Percentiles rank a stretch among this genome's conserved stretches.
Conservation (phyloP, 2,113 vertebrate species). For the Aphyosemion australe region DNA sequence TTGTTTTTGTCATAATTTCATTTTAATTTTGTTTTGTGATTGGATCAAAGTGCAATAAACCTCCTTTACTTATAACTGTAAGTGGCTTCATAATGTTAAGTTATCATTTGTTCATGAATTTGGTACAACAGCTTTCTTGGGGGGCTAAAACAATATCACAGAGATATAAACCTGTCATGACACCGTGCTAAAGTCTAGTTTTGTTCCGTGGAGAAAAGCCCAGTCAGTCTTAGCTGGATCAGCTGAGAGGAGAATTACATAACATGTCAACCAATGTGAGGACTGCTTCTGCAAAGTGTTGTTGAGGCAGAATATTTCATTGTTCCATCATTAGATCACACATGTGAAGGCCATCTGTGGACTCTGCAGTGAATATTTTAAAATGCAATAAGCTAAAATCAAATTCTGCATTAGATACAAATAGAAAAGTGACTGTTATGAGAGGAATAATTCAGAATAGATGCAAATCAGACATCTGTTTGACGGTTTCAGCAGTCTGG, state of each 20-base stretch:
- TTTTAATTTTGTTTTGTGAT: too few relatives aligned
- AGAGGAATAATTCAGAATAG: too few relatives aligned
- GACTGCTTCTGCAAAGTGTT: conserved; percentile 18
- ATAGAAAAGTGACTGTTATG: not conserved
- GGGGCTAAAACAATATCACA: conserved; percentile 41
- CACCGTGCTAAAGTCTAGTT: conserved; percentile 35
- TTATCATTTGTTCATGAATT: conserved; percentile 22
- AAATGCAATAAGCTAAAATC: not conserved
- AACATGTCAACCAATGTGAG: conserved; percentile 24
- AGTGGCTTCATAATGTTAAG: too few relatives aligned
- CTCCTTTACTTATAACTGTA: too few relatives aligned
- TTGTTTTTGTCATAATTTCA: too few relatives aligned
- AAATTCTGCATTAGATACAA: not conserved
- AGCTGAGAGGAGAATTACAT: conserved; percentile 37
- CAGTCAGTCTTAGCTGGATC: conserved; percentile 22
- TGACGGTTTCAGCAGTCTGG: too few relatives aligned
- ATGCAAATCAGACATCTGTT: too few relatives aligned
- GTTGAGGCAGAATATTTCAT: conserved; percentile 28
- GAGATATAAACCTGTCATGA: conserved; percentile 54
- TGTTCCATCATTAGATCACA: conserved; percentile 13
- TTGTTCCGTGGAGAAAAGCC: conserved; percentile 7
- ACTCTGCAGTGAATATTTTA: not conserved
- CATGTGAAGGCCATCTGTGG: conserved; percentile 12
- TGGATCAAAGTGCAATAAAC: too few relatives aligned
- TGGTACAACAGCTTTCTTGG: conserved; percentile 1